Evolutionary conservation across 2,888 invertebrate genomes (phyloP), one percentile per base, ranked within the genome.

Genomic region (Acleris laterana): DNA sequence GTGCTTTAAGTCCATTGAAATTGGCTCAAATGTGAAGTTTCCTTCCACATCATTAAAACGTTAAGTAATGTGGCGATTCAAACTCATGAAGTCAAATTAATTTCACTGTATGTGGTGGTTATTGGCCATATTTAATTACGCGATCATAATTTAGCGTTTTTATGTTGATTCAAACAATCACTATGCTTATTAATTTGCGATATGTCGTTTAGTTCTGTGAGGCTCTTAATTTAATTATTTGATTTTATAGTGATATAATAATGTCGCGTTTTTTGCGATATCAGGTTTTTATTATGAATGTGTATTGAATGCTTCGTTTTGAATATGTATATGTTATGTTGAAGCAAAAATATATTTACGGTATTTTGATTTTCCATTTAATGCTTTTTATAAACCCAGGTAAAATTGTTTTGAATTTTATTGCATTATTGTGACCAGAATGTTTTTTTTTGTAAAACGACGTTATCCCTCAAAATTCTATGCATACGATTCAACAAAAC

Each of bases 401-500:
- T 25, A 25, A 5, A 25, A 6, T 25, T 5, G 5, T 5, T 28
- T 38, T 13, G 1, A 13, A 13, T 38, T 38, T 13, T 38, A 4
- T 38, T 38, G 38, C 38, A 3, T 38, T 38, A 38, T 38, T 38
- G 11, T 38, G 38, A 38, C 13, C 32, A 11, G 3, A 32, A 32
- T 32, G 0, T 11, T 38, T 13, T 9, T 22, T 11, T n/a, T 32
- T 25, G 13, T 53, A 58, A 49, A 42, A 60, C 42, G 42, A 22
- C 51, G 49, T 11, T n/a, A 44, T 59, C 13, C 16, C 20, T 25
- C 20, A 6, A 53, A 44, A 55, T 60, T 65, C 59, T 59, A 60
- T 55, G 55, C 28, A 63, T 59, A 48, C 59, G 28, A 49, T 25
- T n/a, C 25, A 46, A 58, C 50, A 58, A 72, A 70, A 75, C 77